Evolutionary conservation across 1,140 invertebrate genomes (phyloP), one percentile per base, ranked within the genome.

Genomic region (Agraylea sexmaculata): DNA sequence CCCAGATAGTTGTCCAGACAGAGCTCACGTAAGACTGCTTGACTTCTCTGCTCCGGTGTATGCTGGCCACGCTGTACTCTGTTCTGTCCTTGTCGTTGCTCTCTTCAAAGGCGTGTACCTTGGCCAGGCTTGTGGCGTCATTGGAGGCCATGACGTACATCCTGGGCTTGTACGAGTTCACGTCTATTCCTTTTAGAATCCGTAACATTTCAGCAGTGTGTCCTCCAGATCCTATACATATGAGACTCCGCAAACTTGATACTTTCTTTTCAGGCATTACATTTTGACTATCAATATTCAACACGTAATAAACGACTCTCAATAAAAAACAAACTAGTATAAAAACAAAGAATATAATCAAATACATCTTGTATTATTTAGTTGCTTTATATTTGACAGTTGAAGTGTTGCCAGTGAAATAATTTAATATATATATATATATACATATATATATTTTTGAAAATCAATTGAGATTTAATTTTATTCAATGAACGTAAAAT

Each of bases 181-280:
- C 56, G 52, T 76, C 63, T 15, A 88, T 53, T 25, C 68, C 62
- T 46, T 71, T 58, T 18, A 85, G 55, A 18, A 94, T 64, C 42
- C 73, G 64, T 28, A 93, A 54, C 74, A 95, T 86, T 70, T 96
- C 91, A 19, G 80, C 77, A 2, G 91, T 94, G 58, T 96, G 91
- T 8, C 83, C 84, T 37, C 65, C 65, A 12, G 65, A 68, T 25
- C 65, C 65, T 30, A 68, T 63, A 37, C 65, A 66, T 20, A 62
- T 50, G 19, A 66, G 47, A n/a, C 61, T 64, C 44, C 54, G 53
- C 15, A 65, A 44, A 28, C 45, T 47, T 28, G 41, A 45, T 44
- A 52, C 34, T 45, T 45, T 32, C 46, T 39, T 33, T 18, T 20
- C 15, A 30, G 40, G 27, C 12, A 8, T 22, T n/a, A 16, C 12